phyloP scores from a whole-genome alignment of 2,797 vertebrate genomes.

The Siniperca scherzeri region DNA sequence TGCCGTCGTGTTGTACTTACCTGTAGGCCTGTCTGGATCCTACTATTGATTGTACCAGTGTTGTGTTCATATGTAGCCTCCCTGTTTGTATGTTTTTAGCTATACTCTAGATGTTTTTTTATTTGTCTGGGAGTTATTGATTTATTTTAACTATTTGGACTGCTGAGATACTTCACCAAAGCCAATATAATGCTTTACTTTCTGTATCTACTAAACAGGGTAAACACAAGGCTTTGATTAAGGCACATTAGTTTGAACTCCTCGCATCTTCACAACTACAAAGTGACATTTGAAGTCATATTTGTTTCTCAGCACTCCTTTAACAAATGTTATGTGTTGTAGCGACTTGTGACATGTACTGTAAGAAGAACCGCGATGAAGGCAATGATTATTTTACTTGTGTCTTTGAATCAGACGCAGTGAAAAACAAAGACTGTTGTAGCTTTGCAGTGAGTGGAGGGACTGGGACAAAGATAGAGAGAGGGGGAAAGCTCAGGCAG shows the following conservation, averaged over 20 bases:
- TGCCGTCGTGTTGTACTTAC: constrained; percentile 53
- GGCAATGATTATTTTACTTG: constrained; percentile 19
- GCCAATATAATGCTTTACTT: not conserved
- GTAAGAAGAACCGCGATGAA: constrained; percentile 28
- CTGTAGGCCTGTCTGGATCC: constrained; percentile 44
- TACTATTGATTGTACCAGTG: constrained; percentile 24
- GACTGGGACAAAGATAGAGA: constrained; percentile 41
- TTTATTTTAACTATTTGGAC: constrained; percentile 38
- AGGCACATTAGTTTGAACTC: constrained; percentile 2
- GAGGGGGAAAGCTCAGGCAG: constrained; percentile 11
- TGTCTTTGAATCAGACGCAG: constrained; percentile 35
- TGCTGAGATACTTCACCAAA: constrained; percentile 60
- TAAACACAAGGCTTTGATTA: constrained; percentile 10
- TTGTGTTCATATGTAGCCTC: constrained; percentile 36
- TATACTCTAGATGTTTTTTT: constrained; percentile 6
- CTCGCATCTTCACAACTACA: constrained; percentile 8
- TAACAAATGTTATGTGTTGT: constrained; percentile 38
- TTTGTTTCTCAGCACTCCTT: constrained; percentile 63
- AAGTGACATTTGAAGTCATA: constrained; percentile 25
- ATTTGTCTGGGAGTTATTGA: constrained; percentile 19
- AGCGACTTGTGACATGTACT: constrained; percentile 26
- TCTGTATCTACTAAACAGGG: not conserved
- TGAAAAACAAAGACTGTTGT: constrained; percentile 28
- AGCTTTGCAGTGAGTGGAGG: constrained; percentile 46
- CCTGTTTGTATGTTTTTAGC: constrained; percentile 36